A percentile compares a stretch with the other conserved stretches of the same genome.
Conservation (phyloP, 2,888 invertebrate genomes). For the Drosophila mettleri region DNA sequence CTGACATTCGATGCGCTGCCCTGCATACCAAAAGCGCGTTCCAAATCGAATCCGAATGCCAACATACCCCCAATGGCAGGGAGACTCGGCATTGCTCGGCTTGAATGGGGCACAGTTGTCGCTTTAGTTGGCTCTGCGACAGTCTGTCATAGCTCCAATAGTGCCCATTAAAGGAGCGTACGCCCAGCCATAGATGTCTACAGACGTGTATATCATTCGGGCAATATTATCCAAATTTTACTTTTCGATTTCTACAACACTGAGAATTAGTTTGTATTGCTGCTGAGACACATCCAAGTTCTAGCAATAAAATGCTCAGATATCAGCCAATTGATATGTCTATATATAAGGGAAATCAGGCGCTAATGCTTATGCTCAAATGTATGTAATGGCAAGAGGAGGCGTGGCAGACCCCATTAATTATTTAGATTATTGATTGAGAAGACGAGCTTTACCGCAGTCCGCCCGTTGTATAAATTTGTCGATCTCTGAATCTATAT, state of each 20-base stretch:
- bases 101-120: neutral
- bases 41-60: constrained; percentile 12
- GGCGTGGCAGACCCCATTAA: too few relatives aligned
- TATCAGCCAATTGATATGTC: too few relatives aligned
- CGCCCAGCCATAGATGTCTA: neutral
- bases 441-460: too few relatives aligned
- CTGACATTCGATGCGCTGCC: constrained; percentile 47
- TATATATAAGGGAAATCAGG: too few relatives aligned
- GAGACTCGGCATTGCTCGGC: neutral
- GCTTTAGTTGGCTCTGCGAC: constrained; percentile 9
- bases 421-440: too few relatives aligned
- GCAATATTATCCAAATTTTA: neutral
- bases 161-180: constrained; percentile 8
- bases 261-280: too few relatives aligned
- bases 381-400: too few relatives aligned
- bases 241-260: neutral
- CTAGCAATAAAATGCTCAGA: too few relatives aligned
- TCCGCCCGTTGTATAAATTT: too few relatives aligned
- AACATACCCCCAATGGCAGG: constrained; percentile 18
- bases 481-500: too few relatives aligned
- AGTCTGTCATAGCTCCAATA: constrained; percentile 6
- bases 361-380: too few relatives aligned
- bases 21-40: constrained; percentile 49
- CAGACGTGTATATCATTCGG: neutral
- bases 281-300: too few relatives aligned